A percentile compares a stretch with the other conserved stretches of the same genome.
These are phyloP conservation scores for Caranx ignobilis DNA, from an alignment of 2,113 vertebrate genomes.

Conservation along the genomic window DNA sequence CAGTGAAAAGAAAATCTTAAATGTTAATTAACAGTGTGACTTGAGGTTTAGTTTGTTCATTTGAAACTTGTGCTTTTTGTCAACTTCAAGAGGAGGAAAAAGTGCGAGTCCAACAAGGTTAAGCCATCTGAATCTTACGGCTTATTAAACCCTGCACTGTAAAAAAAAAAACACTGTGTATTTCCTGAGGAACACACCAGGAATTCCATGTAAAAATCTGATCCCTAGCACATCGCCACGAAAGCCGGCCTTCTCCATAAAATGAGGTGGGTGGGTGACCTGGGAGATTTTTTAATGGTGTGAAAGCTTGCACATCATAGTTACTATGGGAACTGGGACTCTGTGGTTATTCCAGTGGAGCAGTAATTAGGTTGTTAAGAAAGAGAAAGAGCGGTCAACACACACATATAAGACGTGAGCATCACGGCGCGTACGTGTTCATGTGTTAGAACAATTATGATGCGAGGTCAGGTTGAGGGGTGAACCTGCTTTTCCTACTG, in stretches of 20 bases:
- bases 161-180: slow-evolving; percentile 36
- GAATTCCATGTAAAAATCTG: slow-evolving; percentile 64
- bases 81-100: neutral
- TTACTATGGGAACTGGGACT: slow-evolving; percentile 73
- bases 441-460: slow-evolving; percentile 46
- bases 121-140: slow-evolving; percentile 24
- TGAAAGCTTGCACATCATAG: slow-evolving; percentile 67
- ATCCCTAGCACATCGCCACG: slow-evolving; percentile 52
- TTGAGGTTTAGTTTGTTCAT: neutral
- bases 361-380: slow-evolving; percentile 63
- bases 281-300: slow-evolving; percentile 66
- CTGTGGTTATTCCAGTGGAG: slow-evolving; percentile 54
- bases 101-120: neutral
- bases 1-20: neutral
- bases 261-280: slow-evolving; percentile 65
- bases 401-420: slow-evolving; percentile 6
- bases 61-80: neutral
- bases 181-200: slow-evolving; percentile 55
- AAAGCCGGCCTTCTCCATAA: slow-evolving; percentile 61
- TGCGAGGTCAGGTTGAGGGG: slow-evolving; percentile 31
- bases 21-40: neutral
- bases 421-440: slow-evolving; percentile 12
- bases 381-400: slow-evolving; percentile 16
- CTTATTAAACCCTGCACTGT: slow-evolving; percentile 21
- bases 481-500: slow-evolving; percentile 24